Base-by-base conservation (phyloP, 2,113 vertebrate species). In the Laticauda colubrina region DNA sequence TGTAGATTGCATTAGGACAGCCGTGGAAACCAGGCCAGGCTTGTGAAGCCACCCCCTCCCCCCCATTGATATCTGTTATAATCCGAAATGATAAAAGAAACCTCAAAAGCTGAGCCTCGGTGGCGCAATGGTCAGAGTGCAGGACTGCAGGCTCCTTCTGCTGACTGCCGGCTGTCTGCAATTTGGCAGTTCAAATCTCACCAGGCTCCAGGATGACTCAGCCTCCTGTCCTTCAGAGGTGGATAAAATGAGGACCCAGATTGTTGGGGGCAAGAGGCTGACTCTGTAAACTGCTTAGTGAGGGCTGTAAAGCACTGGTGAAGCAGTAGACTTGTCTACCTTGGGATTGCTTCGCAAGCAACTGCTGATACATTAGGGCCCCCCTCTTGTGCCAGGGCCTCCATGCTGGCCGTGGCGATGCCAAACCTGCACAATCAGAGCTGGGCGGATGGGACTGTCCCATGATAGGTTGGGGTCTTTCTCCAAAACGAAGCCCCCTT, bases 391-490 rank as follows among this genome's bases (percentile, higher is more conserved):
- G 69, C 34, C 69, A 39, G 15, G 15, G 34, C 18, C 69, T 39
- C 69, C 14, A 8, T 20, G 69, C n/a, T 75, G 69, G 69, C 69
- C 1, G 2, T 34, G n/a, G 26, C 1, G 3, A 18, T 8, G 26
- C 85, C 48, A 7, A 48, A 12, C 1, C 0, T 26, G 18, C 14
- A 53, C 0, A 0, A 15, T n/a, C 59, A 69, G 4, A 34, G 51
- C 10, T 0, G 6, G 4, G 89, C 2, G 0, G 4, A 14, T 59
- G 34, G 1, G 57, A 39, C 2, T n/a, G 9, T 39, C 23, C 53
- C 23, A 15, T 39, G 34, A 39, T 34, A 18, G 69, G 20, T 12
- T 39, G n/a, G 29, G 23, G 34, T 26, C 39, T 34, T 64, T 55
- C 75, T 23, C 5, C 23, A 14, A 55, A 54, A 12, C 6, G 5